Evolutionary conservation across 2,797 vertebrate genomes (phyloP).

Genomic region (Centropyge bicolor): DNA sequence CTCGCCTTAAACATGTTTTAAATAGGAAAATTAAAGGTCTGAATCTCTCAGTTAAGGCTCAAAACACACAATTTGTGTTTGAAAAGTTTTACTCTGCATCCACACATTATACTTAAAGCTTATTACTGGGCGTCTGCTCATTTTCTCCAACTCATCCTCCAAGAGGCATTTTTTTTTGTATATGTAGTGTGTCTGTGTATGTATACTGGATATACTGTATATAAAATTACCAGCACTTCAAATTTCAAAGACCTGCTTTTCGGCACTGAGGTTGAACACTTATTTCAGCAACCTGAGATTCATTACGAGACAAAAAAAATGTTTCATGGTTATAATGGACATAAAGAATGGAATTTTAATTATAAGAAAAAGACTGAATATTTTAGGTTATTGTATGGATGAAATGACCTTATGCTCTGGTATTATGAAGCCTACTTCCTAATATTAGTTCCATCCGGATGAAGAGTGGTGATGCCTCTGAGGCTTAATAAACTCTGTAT

Average conservation of each 20-base stretch:
- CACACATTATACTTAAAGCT: conserved; percentile 3
- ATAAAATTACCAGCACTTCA: conserved; percentile 6
- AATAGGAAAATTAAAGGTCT: conserved; percentile 22
- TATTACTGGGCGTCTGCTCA: not conserved
- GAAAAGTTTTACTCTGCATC: conserved; percentile 17
- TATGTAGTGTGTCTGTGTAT: no score
- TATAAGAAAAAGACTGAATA: not conserved
- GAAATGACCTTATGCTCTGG: not conserved
- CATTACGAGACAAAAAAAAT: not conserved
- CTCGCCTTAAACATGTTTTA: not conserved
- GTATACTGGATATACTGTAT: not conserved
- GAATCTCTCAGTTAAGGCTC: not conserved
- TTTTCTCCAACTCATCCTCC: not conserved
- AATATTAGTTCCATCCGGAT: conserved; percentile 20
- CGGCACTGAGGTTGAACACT: conserved; percentile 12
- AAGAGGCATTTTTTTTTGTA: not conserved
- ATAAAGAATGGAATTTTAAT: not conserved
- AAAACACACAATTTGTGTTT: conserved; percentile 11
- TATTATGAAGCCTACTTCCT: not conserved
- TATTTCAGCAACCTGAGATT: not conserved
- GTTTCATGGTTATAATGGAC: not conserved
- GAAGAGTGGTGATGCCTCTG: not conserved
- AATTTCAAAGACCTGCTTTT: conserved; percentile 19
- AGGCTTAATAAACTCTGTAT: conserved; percentile 16
- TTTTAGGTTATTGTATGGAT: not conserved